These are phyloP conservation scores for Lucinisca nassula DNA, from an alignment of 2,888 invertebrate species.

Conservation along the genomic window DNA sequence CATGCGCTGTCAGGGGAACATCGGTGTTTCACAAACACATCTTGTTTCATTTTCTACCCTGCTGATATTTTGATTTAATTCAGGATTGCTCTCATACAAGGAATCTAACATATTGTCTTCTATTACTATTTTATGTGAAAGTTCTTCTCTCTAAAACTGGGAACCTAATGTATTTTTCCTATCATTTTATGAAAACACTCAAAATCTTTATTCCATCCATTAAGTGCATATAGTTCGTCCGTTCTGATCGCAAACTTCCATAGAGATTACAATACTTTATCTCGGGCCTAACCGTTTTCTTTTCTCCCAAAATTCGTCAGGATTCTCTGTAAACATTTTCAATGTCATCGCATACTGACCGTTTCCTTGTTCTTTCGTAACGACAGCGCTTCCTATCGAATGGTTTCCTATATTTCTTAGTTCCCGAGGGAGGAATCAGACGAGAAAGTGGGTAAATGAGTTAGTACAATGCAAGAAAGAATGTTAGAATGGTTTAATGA, in stretches of 20 bases:
- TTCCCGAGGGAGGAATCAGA: no score
- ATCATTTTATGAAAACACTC: neutral
- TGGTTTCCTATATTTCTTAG: no score
- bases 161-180: neutral
- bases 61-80: neutral
- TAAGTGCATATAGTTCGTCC: neutral
- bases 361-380: conserved; percentile 34
- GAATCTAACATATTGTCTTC: neutral
- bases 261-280: neutral
- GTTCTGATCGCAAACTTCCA: neutral
- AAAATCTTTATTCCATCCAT: neutral
- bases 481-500: no score
- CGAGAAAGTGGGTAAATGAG: no score
- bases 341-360: conserved; percentile 17
- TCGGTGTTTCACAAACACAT: no score
- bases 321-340: conserved; percentile 43
- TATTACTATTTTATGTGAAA: neutral
- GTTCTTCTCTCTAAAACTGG: neutral
- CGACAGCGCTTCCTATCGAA: conserved; percentile 27
- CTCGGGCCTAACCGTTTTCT: conserved; percentile 44
- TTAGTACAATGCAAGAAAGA: no score
- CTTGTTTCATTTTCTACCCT: neutral
- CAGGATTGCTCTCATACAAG: neutral
- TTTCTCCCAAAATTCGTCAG: conserved; percentile 55
- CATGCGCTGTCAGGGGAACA: no score